These are phyloP conservation scores for Scrobipalpa costella DNA, from an alignment of 2,888 invertebrate genomes.

Conservation along the genomic window DNA sequence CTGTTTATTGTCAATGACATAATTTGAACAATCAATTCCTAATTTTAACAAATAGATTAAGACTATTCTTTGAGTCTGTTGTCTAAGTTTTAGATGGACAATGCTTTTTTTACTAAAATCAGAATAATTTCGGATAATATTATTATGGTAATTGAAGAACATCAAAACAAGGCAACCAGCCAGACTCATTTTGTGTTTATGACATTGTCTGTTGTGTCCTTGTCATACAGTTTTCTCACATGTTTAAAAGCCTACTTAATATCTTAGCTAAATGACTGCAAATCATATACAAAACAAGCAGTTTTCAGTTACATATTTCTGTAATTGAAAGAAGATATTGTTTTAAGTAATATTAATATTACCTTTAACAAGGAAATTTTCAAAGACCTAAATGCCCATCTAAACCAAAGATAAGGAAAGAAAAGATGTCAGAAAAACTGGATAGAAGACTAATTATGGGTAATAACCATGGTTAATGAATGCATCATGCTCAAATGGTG, in stretches of 20 bases:
- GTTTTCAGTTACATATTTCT: not conserved
- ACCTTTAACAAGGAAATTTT: not conserved
- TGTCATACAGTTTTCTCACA: not conserved
- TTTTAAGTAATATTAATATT: too few relatives aligned
- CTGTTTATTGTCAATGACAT: conserved; percentile 34
- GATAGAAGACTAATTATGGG: conserved; percentile 15
- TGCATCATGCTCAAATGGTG: conserved; percentile 20
- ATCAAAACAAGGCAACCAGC: conserved; percentile 9
- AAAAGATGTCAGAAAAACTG: conserved; percentile 6
- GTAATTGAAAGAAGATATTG: not conserved
- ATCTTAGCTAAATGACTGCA: not conserved
- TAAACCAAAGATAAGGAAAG: conserved; percentile 10
- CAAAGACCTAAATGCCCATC: conserved; percentile 1
- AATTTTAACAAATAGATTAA: not conserved
- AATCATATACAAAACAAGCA: not conserved
- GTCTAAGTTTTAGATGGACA: not conserved
- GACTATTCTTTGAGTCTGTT: not conserved
- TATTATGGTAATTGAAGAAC: not conserved
- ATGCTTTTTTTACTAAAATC: not conserved
- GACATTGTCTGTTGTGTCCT: not conserved
- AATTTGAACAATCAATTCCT: conserved; percentile 24
- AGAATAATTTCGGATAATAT: too few relatives aligned
- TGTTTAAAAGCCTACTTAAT: not conserved
- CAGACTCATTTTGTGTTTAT: not conserved
- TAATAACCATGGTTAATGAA: conserved; percentile 20